Evolutionary conservation across 1,140 invertebrate species (phyloP), one percentile per base, ranked within the genome.

Genomic region (Tribolium madens): DNA sequence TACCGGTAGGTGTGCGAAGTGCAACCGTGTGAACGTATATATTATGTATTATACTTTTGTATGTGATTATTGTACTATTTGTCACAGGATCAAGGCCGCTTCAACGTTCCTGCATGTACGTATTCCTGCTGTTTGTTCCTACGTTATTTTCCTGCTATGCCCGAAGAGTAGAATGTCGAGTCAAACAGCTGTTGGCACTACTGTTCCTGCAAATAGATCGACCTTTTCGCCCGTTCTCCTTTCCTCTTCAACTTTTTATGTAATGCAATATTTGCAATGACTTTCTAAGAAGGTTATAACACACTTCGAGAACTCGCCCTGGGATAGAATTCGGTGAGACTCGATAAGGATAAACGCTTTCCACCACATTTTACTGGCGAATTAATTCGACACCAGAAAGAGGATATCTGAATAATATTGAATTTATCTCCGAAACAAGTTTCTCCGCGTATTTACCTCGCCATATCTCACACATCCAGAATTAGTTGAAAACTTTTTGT

Each of bases 181-280:
- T 42, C 21, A 48, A 72, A 21, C 71, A 73, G 71, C 71, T 73
- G 48, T 73, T 73, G 15, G 52, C 52, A 57, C 5, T 21, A 57
- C 14, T 31, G 47, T 73, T 57, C 47, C 71, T 73, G 73, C 52
- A 74, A 74, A 74, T 74, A 74, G 52, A 74, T 53, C 73, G 73
- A 74, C 73, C 73, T 74, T 74, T 64, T 74, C 53, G 73, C 52
- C 71, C 71, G 50, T 52, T 52, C 14, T 14, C 69, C n/a, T 57
- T 26, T 57, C 15, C 52, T 57, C 52, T 18, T 33, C 57, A 64
- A 31, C 21, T 64, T 64, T 64, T 64, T 64, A 64, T 64, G 57
- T 64, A 64, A 64, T 64, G 57, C 57, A 64, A 64, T 64, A 64
- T 64, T 64, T 26, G 57, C 57, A 64, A 64, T 33, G 57, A 64